Conservation (phyloP, 1,140 invertebrate genomes). For the Bombus pascuorum region DNA sequence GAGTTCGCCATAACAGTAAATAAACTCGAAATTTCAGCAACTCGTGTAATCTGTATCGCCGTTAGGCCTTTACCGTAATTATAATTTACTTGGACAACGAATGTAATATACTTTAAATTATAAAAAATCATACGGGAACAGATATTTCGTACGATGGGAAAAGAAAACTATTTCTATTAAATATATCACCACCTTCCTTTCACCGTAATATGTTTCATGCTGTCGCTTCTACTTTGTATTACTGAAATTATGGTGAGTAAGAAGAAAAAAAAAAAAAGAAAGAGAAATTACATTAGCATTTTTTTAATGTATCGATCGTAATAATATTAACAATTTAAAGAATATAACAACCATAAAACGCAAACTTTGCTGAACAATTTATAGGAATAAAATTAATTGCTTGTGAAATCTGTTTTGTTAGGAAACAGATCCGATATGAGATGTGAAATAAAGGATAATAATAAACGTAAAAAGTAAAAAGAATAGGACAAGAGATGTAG, state of each 20-base stretch:
- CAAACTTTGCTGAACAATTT: slow-evolving; percentile 19
- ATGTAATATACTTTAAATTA: neutral
- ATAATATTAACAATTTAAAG: slow-evolving; percentile 36
- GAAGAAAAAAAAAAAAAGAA: neutral
- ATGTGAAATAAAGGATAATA: slow-evolving; percentile 3
- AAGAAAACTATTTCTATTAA: neutral
- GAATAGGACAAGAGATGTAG: neutral
- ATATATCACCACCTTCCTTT: neutral
- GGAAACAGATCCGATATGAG: neutral
- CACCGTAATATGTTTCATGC: neutral
- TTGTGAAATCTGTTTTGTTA: neutral
- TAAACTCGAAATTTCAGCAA: neutral
- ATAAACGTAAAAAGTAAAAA: slow-evolving; percentile 3
- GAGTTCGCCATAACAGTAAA: neutral
- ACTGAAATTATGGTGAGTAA: slow-evolving; percentile 1
- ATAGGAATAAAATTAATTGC: slow-evolving; percentile 23
- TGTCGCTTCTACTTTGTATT: neutral
- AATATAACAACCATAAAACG: slow-evolving; percentile 27
- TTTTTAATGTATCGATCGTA: slow-evolving; percentile 19
- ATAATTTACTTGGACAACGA: neutral
- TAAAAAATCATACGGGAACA: neutral
- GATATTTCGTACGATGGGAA: neutral
- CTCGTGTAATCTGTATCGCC: neutral
- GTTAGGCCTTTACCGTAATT: neutral
- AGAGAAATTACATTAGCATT: neutral